Evolutionary conservation across 2,888 invertebrate genomes (phyloP), one percentile per base, ranked within the genome.

Genomic region (Ellobium chinense): DNA sequence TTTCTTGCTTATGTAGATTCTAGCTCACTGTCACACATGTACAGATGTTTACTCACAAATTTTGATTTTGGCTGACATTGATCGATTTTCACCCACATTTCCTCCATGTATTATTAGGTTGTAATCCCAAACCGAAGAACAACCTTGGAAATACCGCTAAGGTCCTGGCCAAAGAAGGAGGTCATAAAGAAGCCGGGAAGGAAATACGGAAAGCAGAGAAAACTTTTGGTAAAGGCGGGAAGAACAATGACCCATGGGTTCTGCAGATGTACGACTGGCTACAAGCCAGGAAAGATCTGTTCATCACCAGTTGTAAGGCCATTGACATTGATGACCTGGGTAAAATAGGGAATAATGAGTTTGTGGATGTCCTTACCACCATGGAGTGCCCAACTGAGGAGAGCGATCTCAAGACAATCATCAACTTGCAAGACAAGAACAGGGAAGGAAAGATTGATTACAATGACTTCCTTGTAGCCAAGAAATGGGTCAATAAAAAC

Each of bases 111-210:
- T 63, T 69, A 76, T 76, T 80, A 93, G 93, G 93, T 46, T 92
- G 92, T 85, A 93, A 93, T 85, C 92, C 93, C n/a, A 93, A 93
- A 85, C 87, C 89, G 54, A 93, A 93, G 85, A 93, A 93, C 83
- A 87, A 87, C 78, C 92, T 92, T 73, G 93, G 93, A 2, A 83
- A 89, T 46, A 87, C 89, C 24, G 91, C 92, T 14, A 89, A 88
- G 82, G 74, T 83, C 4, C 84, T 93, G 31, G 93, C 93, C 18
- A 93, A 93, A 85, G 92, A 92, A 37, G 87, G 85, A 72, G 91
- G 91, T 4, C 87, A 91, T 82, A 93, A 93, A 84, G 92, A 91
- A 39, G 91, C 92, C 1, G 84, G 88, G 24, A 93, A 93, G 83
- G 93, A 93, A 84, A 88, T 91, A 54, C 82, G 91, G 54, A 93